Evolutionary conservation across 2,888 invertebrate genomes (phyloP), one percentile per base, ranked within the genome.

Genomic region (Drosophila leonis): DNA sequence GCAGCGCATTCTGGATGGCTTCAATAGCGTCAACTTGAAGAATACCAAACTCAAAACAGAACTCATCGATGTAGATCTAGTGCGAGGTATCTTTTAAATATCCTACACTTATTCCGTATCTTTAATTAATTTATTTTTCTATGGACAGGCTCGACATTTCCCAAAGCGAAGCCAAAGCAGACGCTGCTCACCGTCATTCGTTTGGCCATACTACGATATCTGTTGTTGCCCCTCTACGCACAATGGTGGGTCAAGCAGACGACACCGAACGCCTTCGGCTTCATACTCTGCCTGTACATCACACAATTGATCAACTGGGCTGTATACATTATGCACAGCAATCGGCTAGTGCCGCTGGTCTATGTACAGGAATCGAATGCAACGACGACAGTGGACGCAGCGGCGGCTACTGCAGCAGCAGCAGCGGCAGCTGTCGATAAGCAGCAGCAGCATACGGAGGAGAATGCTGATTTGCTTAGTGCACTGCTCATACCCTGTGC

Each of bases 191-290:
- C 97, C 46, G 97, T 98, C 72, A 95, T 97, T 72, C 95, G 96
- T 92, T 95, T 96, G 91, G 98, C 98, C 8, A 94, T 98, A 59
- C 94, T 97, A 71, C 94, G 98, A 60, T 95, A 97, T 54, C 90
- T 98, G 62, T 95, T 98, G 90, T 94, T 98, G 65, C 99, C 99
- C 5, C 94, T 96, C 20, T 96, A 97, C 90, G 95, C 95, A 90
- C 95, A 95, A 92, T 98, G 98, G 98, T 98, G 97, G 97, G 95
- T 96, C 41, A 95, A 96, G 88, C 98, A 98, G 93, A 98, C 98
- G 8, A 97, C 97, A 9, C 94, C 94, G 7, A 94, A 94, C 72
- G 95, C 97, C 78, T 97, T 97, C 90, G 93, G 94, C 67, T 94
- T 97, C 80, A 94, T 98, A 64, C 93, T 97, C 31, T 93, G 95